These are phyloP conservation scores for Scrobipalpa costella DNA, from an alignment of 2,888 invertebrate genomes.

Conservation along the genomic window DNA sequence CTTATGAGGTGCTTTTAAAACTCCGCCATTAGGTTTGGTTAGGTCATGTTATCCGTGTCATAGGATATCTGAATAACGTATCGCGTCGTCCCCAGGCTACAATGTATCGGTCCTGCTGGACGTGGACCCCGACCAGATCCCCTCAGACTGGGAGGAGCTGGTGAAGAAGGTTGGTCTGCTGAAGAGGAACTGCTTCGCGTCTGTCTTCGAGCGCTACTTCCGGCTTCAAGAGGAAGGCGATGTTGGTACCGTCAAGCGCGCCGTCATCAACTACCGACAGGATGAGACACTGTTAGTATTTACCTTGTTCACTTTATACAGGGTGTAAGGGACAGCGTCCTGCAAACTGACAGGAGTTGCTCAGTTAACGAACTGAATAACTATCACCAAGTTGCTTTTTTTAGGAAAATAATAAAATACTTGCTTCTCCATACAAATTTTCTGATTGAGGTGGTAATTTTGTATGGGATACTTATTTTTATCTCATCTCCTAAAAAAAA, in stretches of 20 bases:
- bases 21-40: neutral
- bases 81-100: slow-evolving; percentile 84
- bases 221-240: slow-evolving; percentile 97
- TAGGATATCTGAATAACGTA: neutral
- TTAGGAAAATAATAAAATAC: too few relatives aligned
- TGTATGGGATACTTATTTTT: too few relatives aligned
- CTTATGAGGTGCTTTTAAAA: neutral
- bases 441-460: too few relatives aligned
- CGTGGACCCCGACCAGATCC: slow-evolving; percentile 95
- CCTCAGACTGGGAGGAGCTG: slow-evolving; percentile 92
- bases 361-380: too few relatives aligned
- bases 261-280: slow-evolving; percentile 98
- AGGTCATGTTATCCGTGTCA: too few relatives aligned
- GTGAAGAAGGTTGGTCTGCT: slow-evolving; percentile 96
- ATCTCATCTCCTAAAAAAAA: too few relatives aligned
- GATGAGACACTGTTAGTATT: slow-evolving; percentile 97
- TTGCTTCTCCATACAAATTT: too few relatives aligned
- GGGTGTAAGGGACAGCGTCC: too few relatives aligned
- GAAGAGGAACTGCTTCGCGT: slow-evolving; percentile 99
- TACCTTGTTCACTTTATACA: too few relatives aligned
- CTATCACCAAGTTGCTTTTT: too few relatives aligned
- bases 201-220: slow-evolving; percentile 99
- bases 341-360: too few relatives aligned
- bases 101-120: slow-evolving; percentile 97
- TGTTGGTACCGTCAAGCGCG: slow-evolving; percentile 91